Evolutionary conservation across 2,888 invertebrate genomes (phyloP), one percentile per base, ranked within the genome.

Genomic region (Drosophila formosana): DNA sequence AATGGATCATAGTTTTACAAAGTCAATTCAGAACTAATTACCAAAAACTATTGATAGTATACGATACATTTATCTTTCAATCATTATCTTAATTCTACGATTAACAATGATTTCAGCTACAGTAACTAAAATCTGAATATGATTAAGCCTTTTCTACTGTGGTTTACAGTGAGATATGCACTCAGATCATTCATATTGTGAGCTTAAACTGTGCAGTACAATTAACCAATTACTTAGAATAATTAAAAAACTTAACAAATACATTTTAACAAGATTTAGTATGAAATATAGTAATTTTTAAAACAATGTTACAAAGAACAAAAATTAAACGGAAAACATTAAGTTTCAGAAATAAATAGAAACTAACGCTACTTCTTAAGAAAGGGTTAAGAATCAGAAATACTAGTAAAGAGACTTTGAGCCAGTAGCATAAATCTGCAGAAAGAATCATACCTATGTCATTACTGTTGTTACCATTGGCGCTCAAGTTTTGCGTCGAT

Each of bases 401-500:
- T 41, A 41, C 28, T 53, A 5, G 26, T 37, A 3, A 13, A 51
- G n/a, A 4, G 8, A 13, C 25, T 34, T 37, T 7, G 7, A 26
- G 37, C 5, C 8, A 34, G n/a, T 25, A n/a, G 4, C 11, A 9
- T 3, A 34, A 23, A 8, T 51, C 8, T 28, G 7, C 25, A 7
- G 8, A 45, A 5, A 2, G n/a, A 34, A 7, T 53, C 61, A 13
- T 89, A 92, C 92, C 92, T 78, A 92, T 90, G 81, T 91, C 91
- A 80, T 85, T 92, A 62, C 58, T 83, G 63, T 83, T 90, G 60
- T 75, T 83, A 52, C 75, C 66, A 78, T 91, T 91, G 18, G 75
- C 53, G 41, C 87, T 89, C 79, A 96, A 94, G 91, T 96, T 96
- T 76, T 95, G 95, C 82, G 95, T 96, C 56, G 96, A 96, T 25